A percentile compares a stretch with the other conserved stretches of the same genome.
These are phyloP conservation scores for Bombyx mandarina DNA, from an alignment of 1,140 invertebrate genomes.

Conservation along the genomic window DNA sequence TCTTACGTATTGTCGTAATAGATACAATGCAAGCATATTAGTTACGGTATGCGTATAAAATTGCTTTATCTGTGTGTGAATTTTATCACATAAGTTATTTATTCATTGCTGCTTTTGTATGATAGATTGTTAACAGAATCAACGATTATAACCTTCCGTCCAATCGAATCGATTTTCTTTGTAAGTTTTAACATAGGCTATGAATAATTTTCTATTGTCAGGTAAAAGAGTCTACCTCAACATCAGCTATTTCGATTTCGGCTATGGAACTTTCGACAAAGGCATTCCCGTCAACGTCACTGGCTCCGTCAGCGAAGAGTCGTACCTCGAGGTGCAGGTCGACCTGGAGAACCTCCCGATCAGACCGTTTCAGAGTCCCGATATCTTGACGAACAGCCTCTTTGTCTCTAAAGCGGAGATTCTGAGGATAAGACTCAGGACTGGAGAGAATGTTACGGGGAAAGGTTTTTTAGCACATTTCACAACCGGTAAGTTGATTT, in stretches of 20 bases:
- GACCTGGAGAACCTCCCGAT: slow-evolving; percentile 61
- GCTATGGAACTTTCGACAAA: slow-evolving; percentile 51
- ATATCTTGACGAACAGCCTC: slow-evolving; percentile 72
- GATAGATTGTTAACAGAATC: no score
- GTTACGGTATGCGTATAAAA: no score
- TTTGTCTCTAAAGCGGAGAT: slow-evolving; percentile 75
- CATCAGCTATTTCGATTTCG: slow-evolving; percentile 73
- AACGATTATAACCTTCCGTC: no score
- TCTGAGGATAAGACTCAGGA: slow-evolving; percentile 72
- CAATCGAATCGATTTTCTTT: no score
- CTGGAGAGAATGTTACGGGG: slow-evolving; percentile 71
- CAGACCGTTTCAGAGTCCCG: slow-evolving; percentile 64
- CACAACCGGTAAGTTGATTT: slow-evolving; percentile 68
- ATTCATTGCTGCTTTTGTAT: no score
- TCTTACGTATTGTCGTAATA: no score
- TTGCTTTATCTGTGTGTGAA: no score
- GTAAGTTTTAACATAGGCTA: no score
- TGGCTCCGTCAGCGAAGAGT: slow-evolving; percentile 46
- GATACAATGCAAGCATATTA: no score
- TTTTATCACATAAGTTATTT: no score
- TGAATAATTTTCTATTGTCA: slow-evolving; percentile 14
- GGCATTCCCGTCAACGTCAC: slow-evolving; percentile 42
- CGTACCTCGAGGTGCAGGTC: slow-evolving; percentile 70
- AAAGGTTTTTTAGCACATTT: slow-evolving; percentile 75
- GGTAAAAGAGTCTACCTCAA: slow-evolving; percentile 77